A percentile compares a stretch with the other conserved stretches of the same genome.
phyloP scores from a whole-genome alignment of 2,797 vertebrate genomes.

The Ceryle rudis region DNA sequence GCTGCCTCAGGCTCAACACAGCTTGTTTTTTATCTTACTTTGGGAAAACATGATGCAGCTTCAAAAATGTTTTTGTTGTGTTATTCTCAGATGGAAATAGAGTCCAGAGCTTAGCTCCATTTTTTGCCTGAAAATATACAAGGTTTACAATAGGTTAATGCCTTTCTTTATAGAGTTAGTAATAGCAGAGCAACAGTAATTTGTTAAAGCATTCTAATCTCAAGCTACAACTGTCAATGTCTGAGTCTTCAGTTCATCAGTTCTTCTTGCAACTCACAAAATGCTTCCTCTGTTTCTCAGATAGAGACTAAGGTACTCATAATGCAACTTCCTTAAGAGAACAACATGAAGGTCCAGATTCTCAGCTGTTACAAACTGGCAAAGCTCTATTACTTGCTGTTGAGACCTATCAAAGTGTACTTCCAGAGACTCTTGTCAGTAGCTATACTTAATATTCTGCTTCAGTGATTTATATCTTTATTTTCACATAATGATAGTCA shows the following conservation, averaged over 20 bases:
- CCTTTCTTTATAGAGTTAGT: background rate
- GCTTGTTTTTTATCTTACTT: background rate
- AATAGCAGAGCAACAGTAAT: background rate
- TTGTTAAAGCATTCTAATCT: conserved; percentile 11
- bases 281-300: background rate
- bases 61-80: background rate
- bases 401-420: background rate
- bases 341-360: background rate
- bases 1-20: background rate
- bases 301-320: background rate
- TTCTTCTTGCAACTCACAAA: background rate
- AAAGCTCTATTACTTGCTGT: background rate
- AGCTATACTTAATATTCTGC: background rate
- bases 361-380: background rate
- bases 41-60: background rate
- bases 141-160: background rate
- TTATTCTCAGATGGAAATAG: background rate
- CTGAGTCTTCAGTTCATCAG: background rate
- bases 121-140: background rate
- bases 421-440: background rate
- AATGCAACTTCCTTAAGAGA: background rate
- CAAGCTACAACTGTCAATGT: background rate
- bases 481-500: background rate
- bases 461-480: background rate
- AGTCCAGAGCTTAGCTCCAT: background rate